Conservation (phyloP, 2,797 vertebrate genomes). For the Xiphorhynchus erythropygius region DNA sequence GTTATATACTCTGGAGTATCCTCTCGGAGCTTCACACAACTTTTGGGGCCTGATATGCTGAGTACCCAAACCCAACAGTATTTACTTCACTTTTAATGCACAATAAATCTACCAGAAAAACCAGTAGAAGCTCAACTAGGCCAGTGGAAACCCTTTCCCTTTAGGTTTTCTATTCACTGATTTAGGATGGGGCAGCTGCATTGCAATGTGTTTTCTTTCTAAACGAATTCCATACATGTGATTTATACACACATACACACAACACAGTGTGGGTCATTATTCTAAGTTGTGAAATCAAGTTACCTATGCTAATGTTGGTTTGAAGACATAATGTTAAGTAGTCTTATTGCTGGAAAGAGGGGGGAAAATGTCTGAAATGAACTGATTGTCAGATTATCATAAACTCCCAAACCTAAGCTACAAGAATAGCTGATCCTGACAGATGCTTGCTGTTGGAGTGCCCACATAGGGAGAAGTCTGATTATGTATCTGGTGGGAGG, state of each 20-base stretch:
- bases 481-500: slow-evolving; percentile 43
- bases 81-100: neutral
- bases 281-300: neutral
- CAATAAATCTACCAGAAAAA: neutral
- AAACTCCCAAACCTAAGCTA: slow-evolving; percentile 11
- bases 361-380: neutral
- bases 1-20: neutral
- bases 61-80: neutral
- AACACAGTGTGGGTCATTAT: neutral
- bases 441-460: slow-evolving; percentile 50
- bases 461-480: slow-evolving; percentile 52
- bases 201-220: neutral
- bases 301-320: neutral
- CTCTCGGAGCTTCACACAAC: neutral
- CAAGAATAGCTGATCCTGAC: slow-evolving; percentile 54
- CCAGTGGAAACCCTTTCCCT: neutral
- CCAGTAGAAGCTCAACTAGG: neutral
- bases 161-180: neutral
- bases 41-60: neutral
- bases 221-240: neutral
- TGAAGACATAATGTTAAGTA: neutral
- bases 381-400: slow-evolving; percentile 24
- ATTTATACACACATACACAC: neutral
- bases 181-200: neutral
- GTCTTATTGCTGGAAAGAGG: neutral